Conservation (phyloP, 2,113 vertebrate species). For the Ptilonorhynchus violaceus region DNA sequence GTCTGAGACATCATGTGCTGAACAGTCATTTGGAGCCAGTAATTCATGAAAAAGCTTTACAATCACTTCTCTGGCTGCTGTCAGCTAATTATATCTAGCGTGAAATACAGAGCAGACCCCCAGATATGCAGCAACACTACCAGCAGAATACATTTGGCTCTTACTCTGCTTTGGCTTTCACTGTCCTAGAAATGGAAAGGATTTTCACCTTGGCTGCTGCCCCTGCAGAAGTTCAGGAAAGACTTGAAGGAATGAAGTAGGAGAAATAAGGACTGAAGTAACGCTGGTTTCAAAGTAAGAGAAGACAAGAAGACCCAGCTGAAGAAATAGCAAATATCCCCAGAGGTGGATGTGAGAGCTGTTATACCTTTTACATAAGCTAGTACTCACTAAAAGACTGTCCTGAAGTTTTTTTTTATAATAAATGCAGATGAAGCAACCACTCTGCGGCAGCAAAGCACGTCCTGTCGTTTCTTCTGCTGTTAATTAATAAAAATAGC, state of each 20-base stretch:
- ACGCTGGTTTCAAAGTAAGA: neutral
- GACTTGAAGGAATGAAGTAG: neutral
- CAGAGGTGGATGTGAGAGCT: neutral
- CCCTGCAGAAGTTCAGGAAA: neutral
- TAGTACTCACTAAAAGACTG: neutral
- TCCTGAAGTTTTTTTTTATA: neutral
- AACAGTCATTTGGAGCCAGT: neutral
- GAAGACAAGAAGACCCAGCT: neutral
- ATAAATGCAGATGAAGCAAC: neutral
- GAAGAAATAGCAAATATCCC: neutral
- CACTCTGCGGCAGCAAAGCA: neutral
- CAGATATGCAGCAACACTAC: neutral
- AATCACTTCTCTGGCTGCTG: neutral
- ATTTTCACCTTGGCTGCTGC: neutral
- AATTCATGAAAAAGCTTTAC: neutral
- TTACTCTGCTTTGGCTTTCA: neutral
- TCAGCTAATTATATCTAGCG: neutral
- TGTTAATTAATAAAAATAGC: neutral
- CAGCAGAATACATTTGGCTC: neutral
- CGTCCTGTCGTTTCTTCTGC: neutral
- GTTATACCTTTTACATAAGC: neutral
- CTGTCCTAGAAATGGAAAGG: neutral
- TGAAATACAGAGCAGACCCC: neutral
- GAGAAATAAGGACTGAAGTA: neutral
- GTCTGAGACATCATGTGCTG: neutral